Evolutionary conservation across 2,888 invertebrate species (phyloP), one percentile per base, ranked within the genome.

Genomic region (Phyllotreta striolata): DNA sequence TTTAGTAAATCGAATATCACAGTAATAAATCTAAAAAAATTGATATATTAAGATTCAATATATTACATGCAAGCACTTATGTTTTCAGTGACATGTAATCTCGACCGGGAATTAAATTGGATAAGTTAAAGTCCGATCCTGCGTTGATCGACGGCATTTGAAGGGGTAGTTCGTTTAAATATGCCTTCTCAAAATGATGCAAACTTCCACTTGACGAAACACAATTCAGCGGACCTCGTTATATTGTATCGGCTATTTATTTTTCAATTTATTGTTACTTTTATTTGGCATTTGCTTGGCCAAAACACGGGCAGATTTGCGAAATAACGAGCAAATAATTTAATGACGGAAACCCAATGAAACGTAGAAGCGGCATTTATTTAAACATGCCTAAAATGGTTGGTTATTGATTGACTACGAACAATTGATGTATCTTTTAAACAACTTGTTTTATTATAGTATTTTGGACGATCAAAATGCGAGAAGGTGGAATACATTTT

Each of bases 131-230:
- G 47, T 59, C 46, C 71, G 70, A 71, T 72, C 73, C 74, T 72
- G 70, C 7, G 6, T 9, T 14, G 52, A 44, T 60, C 9, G 41
- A 34, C 37, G 52, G 44, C 60, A 60, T 60, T 70, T 74, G 73
- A 73, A 76, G 76, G 74, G 75, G 74, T 70, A 71, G 76, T 73
- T 77, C 75, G 76, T 75, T 77, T 77, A 70, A 79, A 79, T 77
- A 75, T 74, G 77, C 78, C 76, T 75, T 77, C 77, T 78, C 72
- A 76, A 78, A 78, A 77, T 75, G 76, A 76, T 75, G 76, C 75
- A 78, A 79, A 79, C 79, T 79, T 80, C 79, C 79, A 79, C 78
- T 79, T 76, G 77, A 77, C 75, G 70, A 75, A 77, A 77, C 76
- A 74, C 74, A 76, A 76, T 76, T 75, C 75, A 74, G 51, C 73